Conservation (phyloP, 2,888 invertebrate genomes). For the Agrochola macilenta region DNA sequence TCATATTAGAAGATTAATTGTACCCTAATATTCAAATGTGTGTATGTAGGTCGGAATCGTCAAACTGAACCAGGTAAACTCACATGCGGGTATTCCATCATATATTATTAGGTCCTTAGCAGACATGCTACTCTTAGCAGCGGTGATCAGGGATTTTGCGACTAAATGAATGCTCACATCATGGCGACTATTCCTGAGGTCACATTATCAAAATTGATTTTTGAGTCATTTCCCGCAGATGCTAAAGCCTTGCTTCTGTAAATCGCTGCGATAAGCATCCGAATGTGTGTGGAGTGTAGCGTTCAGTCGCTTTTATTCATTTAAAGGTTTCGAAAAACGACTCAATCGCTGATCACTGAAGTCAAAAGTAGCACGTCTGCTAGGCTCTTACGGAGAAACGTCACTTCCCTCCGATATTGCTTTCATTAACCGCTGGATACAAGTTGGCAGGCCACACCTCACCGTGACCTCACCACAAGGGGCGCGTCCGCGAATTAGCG, state of each 20-base stretch:
- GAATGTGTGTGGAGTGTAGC: background rate
- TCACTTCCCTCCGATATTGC: conserved; percentile 68
- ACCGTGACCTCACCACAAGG: conserved; percentile 80
- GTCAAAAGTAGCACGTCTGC: conserved; percentile 40
- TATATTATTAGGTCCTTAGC: conserved; percentile 41
- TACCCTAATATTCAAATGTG: conserved; percentile 59
- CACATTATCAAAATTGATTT: background rate
- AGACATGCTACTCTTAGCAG: conserved; percentile 34
- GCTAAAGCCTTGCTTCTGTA: background rate
- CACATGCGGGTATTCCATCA: conserved; percentile 58
- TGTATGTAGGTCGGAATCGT: conserved; percentile 60
- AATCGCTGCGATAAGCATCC: background rate
- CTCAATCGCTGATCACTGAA: background rate
- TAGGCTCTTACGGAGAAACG: conserved; percentile 52
- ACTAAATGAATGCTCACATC: background rate
- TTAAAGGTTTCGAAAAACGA: background rate
- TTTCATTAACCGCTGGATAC: conserved; percentile 72
- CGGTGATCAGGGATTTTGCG: no score
- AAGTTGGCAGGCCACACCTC: conserved; percentile 78
- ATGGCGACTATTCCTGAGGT: background rate
- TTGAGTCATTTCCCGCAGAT: background rate
- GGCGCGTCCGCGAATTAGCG: conserved; percentile 81
- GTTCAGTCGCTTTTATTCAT: background rate
- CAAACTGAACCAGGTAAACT: conserved; percentile 55
- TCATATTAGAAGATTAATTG: conserved; percentile 63